A percentile compares a stretch with the other conserved stretches of the same genome.
Conservation (phyloP, 2,888 invertebrate genomes). For the Megaustenia siamemsis region DNA sequence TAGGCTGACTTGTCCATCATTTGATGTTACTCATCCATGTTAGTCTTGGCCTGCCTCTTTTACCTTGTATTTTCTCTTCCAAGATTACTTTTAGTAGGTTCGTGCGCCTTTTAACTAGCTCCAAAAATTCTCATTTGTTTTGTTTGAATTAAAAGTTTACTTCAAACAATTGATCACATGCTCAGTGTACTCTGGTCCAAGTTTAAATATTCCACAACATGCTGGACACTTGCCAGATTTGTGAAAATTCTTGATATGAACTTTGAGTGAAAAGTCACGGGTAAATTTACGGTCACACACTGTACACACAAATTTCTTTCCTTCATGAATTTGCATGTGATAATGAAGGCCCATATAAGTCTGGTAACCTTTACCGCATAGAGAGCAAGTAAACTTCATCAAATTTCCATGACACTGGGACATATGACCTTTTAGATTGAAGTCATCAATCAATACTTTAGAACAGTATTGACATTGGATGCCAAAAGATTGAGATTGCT, state of each 20-base stretch:
- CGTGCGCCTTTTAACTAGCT: too few relatives aligned
- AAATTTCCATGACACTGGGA: conserved; percentile 32
- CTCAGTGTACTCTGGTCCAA: conserved; percentile 26
- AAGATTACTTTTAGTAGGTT: too few relatives aligned
- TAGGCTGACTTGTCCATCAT: too few relatives aligned
- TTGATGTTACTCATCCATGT: too few relatives aligned
- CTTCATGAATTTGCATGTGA: conserved; percentile 42
- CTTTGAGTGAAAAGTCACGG: conserved; percentile 29
- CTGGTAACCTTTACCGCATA: conserved; percentile 49
- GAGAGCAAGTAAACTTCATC: conserved; percentile 41
- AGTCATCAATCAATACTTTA: neutral
- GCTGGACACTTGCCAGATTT: conserved; percentile 22
- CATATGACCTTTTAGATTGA: conserved; percentile 31
- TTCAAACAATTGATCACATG: conserved; percentile 42
- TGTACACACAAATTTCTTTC: conserved; percentile 47
- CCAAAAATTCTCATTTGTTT: too few relatives aligned
- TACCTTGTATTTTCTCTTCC: too few relatives aligned
- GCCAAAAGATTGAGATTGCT: conserved; percentile 6
- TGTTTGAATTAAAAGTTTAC: neutral
- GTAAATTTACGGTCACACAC: conserved; percentile 47
- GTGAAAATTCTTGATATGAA: conserved; percentile 44
- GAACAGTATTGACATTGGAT: conserved; percentile 19
- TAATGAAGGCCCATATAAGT: conserved; percentile 39
- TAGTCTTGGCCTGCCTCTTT: too few relatives aligned
- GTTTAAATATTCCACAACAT: conserved; percentile 26